A percentile compares a stretch with the other conserved stretches of the same genome.
phyloP scores from a whole-genome alignment of 37 sponge, comb jelly and placozoan genomes.

The Halisarca cf. caerulea region DNA sequence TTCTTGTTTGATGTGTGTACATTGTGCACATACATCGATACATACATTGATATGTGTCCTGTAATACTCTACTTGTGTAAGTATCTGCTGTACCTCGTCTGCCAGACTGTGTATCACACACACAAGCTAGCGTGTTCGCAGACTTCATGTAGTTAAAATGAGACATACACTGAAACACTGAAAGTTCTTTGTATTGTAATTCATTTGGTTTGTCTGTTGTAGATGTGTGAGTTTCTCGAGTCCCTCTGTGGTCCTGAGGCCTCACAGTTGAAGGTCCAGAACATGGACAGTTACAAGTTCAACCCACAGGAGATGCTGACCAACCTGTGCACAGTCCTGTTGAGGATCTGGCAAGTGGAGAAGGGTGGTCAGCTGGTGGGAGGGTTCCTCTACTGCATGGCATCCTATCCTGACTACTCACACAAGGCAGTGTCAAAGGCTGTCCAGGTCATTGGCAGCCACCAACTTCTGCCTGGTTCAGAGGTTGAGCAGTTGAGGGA shows the following conservation, averaged over 20 bases:
- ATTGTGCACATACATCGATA: no score
- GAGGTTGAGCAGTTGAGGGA: background rate
- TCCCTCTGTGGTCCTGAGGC: slow-evolving; percentile 77
- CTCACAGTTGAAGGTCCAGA: slow-evolving; percentile 68
- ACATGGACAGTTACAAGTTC: slow-evolving; percentile 70
- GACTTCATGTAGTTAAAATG: background rate
- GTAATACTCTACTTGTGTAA: no score
- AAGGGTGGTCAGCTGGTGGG: background rate
- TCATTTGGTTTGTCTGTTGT: background rate
- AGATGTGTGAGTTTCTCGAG: slow-evolving; percentile 82
- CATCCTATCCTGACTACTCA: slow-evolving; percentile 72
- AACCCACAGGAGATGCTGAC: slow-evolving; percentile 56
- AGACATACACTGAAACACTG: background rate
- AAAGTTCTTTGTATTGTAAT: no score
- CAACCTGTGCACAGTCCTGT: slow-evolving; percentile 45
- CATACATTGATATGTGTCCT: no score
- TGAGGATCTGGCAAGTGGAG: slow-evolving; percentile 44
- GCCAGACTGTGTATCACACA: no score
- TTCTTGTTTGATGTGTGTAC: no score
- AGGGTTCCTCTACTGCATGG: slow-evolving; percentile 48
- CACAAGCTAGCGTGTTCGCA: no score
- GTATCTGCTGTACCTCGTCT: no score
- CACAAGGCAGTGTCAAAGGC: slow-evolving; percentile 41
- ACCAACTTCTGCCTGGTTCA: background rate
- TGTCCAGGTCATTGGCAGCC: slow-evolving; percentile 20